Evolutionary conservation across 2,113 vertebrate species (phyloP), one percentile per base, ranked within the genome.

Genomic region (Tinamus guttatus): DNA sequence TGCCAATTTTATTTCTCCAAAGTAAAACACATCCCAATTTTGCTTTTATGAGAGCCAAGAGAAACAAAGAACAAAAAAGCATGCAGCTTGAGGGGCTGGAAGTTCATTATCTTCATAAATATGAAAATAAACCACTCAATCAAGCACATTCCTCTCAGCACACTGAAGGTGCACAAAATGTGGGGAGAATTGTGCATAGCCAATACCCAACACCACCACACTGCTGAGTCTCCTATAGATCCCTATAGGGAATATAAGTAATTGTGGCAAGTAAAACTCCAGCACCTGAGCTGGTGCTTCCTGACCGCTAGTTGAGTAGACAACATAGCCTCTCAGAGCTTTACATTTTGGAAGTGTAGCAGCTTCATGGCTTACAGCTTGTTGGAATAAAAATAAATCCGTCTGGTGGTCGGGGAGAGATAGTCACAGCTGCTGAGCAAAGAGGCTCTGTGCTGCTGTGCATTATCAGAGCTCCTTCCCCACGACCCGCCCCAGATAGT

Each of bases 261-360:
- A 81, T 84, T 63, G 79, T 41, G 47, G n/a, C 64, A 43, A 43
- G 64, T 81, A 87, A 84, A 92, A 58, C 74, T 11, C 38, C 85
- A 21, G 58, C 0, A 4, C 49, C 20, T 22, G 49, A 84, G n/a
- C 41, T 1, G 0, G 18, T 22, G 79, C 24, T 77, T 18, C 60
- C 41, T 40, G 58, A 45, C 60, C 67, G 76, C 60, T 19, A 0
- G 14, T 71, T 59, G 65, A 62, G 20, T 34, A 38, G 73, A 25
- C 45, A 36, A 4, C 0, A 0, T 85, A 83, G 54, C 25, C 7
- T 5, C 64, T 70, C 3, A 3, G 40, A 19, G 40, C 49, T 59
- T 51, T 19, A 4, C 12, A 4, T 76, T 64, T 60, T 3, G 43
- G 34, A 76, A 85, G 40, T 85, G 81, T 68, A 73, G 43, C 60